These are phyloP conservation scores for Catalaphyllia jardinei DNA, from an alignment of 64 coral and sea anemone genomes.

Conservation along the genomic window DNA sequence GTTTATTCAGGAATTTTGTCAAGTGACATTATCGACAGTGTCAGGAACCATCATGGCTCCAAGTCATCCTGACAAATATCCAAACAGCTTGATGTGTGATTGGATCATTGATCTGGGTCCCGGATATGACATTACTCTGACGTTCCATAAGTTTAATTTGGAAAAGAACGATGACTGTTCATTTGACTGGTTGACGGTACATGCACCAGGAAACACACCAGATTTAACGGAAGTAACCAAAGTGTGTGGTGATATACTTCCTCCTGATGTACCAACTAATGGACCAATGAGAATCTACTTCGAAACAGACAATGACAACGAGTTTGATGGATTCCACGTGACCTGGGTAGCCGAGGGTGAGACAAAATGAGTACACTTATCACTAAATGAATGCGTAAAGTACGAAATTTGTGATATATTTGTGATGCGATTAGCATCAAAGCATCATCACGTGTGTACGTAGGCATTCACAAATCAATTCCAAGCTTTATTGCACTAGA, in stretches of 20 bases:
- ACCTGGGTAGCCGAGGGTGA: conserved; percentile 54
- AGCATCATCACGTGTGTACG: no score
- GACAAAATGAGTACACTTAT: neutral
- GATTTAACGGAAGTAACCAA: neutral
- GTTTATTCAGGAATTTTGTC: conserved; percentile 31
- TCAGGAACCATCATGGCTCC: conserved; percentile 61
- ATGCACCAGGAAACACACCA: conserved; percentile 4
- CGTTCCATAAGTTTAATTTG: conserved; percentile 59
- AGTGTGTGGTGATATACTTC: conserved; percentile 34
- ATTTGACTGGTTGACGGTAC: conserved; percentile 67
- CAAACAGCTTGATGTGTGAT: neutral
- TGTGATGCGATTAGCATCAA: no score
- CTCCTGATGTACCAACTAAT: conserved; percentile 31
- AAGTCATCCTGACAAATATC: conserved; percentile 64
- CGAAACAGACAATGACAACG: conserved; percentile 51
- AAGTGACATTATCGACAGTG: conserved; percentile 5
- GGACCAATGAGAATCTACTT: conserved; percentile 81
- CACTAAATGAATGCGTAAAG: no score
- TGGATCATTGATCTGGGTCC: conserved; percentile 25
- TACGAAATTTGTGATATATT: no score
- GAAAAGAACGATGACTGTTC: conserved; percentile 45
- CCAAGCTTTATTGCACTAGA: no score
- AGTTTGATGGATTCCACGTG: conserved; percentile 69
- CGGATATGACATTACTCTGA: conserved; percentile 59
- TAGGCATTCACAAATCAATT: no score